Percentiles rank a stretch among this genome's conserved stretches.
phyloP scores from a whole-genome alignment of 2,113 vertebrate species.

The Ia io region DNA sequence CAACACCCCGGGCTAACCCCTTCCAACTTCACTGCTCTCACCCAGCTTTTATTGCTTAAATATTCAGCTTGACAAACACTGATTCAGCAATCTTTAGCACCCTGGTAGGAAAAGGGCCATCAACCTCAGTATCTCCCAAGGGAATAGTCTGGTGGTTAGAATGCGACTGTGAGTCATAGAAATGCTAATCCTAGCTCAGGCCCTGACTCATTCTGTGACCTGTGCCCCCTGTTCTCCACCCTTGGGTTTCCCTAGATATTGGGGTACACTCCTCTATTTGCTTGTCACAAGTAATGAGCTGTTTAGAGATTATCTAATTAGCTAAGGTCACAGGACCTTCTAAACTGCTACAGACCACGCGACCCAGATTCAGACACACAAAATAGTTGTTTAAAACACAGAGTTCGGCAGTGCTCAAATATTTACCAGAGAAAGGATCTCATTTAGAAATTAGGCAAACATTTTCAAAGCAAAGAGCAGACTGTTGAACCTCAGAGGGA shows the following conservation, averaged over 20 bases:
- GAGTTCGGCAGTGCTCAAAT: background rate
- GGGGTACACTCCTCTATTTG: constrained; percentile 38
- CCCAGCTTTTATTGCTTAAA: background rate
- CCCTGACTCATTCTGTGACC: constrained; percentile 62
- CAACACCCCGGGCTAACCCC: background rate
- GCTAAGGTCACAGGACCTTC: background rate
- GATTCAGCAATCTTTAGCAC: background rate
- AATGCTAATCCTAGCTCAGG: constrained; percentile 25
- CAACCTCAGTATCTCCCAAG: constrained; percentile 50
- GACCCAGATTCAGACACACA: background rate
- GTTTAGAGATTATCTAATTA: constrained; percentile 10
- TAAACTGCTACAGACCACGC: background rate
- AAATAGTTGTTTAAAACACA: background rate
- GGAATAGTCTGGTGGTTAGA: constrained; percentile 34
- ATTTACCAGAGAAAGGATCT: background rate
- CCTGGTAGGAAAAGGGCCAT: background rate
- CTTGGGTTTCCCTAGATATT: constrained; percentile 25
- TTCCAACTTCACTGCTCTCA: background rate
- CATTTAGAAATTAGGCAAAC: background rate
- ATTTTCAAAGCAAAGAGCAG: background rate
- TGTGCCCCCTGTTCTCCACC: constrained; percentile 8
- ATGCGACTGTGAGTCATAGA: constrained; percentile 55
- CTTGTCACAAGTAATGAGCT: background rate
- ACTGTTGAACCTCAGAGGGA: too few relatives aligned
- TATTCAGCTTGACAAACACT: background rate